phyloP scores from a whole-genome alignment of 2,888 invertebrate genomes.

The Timandra comae region DNA sequence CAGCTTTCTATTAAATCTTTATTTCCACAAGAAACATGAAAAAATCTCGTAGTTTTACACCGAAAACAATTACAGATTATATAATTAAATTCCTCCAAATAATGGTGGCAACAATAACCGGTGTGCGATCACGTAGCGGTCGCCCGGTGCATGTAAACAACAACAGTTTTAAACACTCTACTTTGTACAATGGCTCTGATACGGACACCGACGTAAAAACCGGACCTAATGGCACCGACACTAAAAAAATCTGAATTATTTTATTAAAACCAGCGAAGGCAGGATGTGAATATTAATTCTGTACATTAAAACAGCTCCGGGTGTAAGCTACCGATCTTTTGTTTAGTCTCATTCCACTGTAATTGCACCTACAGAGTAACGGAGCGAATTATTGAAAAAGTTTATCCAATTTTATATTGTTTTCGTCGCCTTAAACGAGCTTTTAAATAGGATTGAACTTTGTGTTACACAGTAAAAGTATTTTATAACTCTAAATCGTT shows the following conservation, averaged over 20 bases:
- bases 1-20: too few species aligned
- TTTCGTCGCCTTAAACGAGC: slow-evolving; percentile 26
- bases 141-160: too few species aligned
- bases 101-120: too few species aligned
- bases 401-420: slow-evolving; percentile 34
- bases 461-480: slow-evolving; percentile 3
- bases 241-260: slow-evolving; percentile 11
- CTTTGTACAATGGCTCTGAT: not conserved
- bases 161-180: too few species aligned
- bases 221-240: slow-evolving; percentile 2
- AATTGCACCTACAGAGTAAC: slow-evolving; percentile 50
- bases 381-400: slow-evolving; percentile 59
- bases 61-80: too few species aligned
- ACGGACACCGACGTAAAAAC: not conserved
- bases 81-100: too few species aligned
- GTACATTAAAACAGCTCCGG: slow-evolving; percentile 27
- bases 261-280: slow-evolving; percentile 9
- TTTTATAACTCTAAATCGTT: slow-evolving; percentile 3
- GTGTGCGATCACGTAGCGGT: too few species aligned
- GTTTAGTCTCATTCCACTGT: slow-evolving; percentile 35
- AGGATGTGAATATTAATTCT: slow-evolving; percentile 29
- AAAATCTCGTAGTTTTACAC: too few species aligned
- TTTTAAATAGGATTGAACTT: slow-evolving; percentile 13
- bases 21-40: too few species aligned
- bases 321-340: slow-evolving; percentile 33